A percentile compares a stretch with the other conserved stretches of the same genome.
These are phyloP conservation scores for Malacoctenus gilli DNA, from an alignment of 2,797 vertebrate species.

Conservation along the genomic window DNA sequence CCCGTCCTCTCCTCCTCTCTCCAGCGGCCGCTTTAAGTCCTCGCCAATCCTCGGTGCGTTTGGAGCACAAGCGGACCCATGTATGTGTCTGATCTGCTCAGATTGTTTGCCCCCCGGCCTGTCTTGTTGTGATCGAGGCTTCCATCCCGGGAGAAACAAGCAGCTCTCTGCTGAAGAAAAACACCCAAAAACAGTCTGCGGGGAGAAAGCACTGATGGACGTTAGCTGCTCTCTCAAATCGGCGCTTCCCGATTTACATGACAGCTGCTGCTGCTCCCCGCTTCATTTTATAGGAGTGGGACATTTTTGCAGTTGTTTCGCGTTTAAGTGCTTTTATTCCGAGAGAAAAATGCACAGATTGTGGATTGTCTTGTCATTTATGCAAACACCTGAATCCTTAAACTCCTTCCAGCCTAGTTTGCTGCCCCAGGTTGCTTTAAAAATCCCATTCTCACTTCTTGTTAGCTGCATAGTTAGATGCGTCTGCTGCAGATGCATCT, in stretches of 20 bases:
- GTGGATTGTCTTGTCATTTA: background rate
- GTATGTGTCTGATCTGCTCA: slow-evolving; percentile 46
- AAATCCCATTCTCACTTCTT: slow-evolving; percentile 52
- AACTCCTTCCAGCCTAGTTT: slow-evolving; percentile 32
- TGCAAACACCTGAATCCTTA: slow-evolving; percentile 4
- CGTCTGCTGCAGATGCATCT: slow-evolving; percentile 28
- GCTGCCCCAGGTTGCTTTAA: slow-evolving; percentile 38
- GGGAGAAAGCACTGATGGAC: slow-evolving; percentile 5
- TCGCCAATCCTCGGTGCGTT: slow-evolving; percentile 12
- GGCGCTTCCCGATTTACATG: slow-evolving; percentile 2
- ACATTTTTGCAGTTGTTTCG: background rate
- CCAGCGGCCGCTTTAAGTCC: slow-evolving; percentile 22
- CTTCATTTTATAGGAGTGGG: background rate
- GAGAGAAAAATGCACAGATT: background rate
- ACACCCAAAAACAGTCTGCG: slow-evolving; percentile 5
- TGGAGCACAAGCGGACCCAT: slow-evolving; percentile 20
- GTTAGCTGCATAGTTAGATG: slow-evolving; percentile 32
- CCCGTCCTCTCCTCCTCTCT: slow-evolving; percentile 33
- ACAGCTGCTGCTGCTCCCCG: slow-evolving; percentile 5
- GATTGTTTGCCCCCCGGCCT: slow-evolving; percentile 32
- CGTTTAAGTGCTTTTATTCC: background rate
- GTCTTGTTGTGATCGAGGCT: slow-evolving; percentile 37
- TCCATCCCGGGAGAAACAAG: slow-evolving; percentile 11
- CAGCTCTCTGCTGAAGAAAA: background rate
- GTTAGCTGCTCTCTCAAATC: background rate